Evolutionary conservation across 2,797 vertebrate genomes (phyloP).

Genomic region (Sparidentex hasta): DNA sequence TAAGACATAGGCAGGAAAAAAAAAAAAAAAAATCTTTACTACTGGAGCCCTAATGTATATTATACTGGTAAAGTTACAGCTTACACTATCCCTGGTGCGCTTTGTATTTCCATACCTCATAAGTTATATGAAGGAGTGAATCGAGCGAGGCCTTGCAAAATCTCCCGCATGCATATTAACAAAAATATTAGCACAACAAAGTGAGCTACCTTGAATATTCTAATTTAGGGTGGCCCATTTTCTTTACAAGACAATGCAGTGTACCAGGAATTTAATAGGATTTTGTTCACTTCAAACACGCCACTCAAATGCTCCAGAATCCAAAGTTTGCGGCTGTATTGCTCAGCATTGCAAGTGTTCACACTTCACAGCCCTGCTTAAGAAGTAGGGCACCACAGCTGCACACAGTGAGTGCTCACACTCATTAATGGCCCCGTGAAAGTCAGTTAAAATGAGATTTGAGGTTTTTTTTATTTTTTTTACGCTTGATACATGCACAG

Average conservation of each 20-base stretch:
- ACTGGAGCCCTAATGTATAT: constrained; percentile 40
- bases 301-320: constrained; percentile 67
- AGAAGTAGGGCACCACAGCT: constrained; percentile 80
- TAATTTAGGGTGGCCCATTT: constrained; percentile 65
- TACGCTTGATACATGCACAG: constrained; percentile 18
- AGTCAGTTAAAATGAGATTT: constrained; percentile 70
- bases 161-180: constrained; percentile 47
- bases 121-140: constrained; percentile 14
- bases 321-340: constrained; percentile 76
- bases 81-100: constrained; percentile 26
- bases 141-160: constrained; percentile 31
- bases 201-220: constrained; percentile 68
- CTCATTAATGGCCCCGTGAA: constrained; percentile 75
- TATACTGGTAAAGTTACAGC: constrained; percentile 60
- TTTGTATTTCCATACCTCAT: constrained; percentile 26
- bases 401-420: constrained; percentile 66
- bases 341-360: constrained; percentile 76
- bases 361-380: constrained; percentile 77
- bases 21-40: constrained; percentile 23
- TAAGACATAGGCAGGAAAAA: constrained; percentile 48
- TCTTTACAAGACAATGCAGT: constrained; percentile 78
- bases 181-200: constrained; percentile 68
- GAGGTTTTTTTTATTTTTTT: constrained; percentile 11
- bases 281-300: constrained; percentile 82
- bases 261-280: constrained; percentile 80